Conservation (phyloP, 2,113 vertebrate species). For the Rhadina sibilatrix region DNA sequence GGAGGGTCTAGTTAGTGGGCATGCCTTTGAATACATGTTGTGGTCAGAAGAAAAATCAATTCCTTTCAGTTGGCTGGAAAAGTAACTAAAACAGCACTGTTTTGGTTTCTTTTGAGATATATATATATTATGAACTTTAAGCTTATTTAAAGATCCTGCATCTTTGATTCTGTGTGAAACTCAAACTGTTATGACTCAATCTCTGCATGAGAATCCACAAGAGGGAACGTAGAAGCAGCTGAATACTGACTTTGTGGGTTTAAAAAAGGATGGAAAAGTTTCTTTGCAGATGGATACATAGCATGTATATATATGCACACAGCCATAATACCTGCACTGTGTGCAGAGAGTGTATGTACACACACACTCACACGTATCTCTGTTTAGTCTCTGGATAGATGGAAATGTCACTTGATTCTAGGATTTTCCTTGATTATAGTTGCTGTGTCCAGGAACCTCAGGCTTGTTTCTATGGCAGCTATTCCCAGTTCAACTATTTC, state of each 20-base stretch:
- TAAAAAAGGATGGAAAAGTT: not conserved
- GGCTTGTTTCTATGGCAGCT: constrained; percentile 35
- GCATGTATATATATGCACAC: not conserved
- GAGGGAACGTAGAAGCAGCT: not conserved
- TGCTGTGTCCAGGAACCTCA: not conserved
- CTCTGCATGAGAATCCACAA: not conserved
- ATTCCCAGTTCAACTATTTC: not conserved
- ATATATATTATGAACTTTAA: not conserved
- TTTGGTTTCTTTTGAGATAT: not conserved
- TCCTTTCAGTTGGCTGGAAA: not conserved
- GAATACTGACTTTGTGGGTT: not conserved
- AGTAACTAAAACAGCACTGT: not conserved
- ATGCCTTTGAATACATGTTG: not conserved
- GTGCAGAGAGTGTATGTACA: not conserved
- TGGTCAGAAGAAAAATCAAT: not conserved
- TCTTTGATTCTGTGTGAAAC: not conserved
- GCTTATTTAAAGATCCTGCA: not conserved
- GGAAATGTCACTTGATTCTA: not conserved
- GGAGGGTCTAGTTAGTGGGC: not conserved
- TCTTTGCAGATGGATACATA: not conserved
- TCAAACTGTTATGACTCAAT: not conserved
- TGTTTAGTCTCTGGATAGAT: not conserved
- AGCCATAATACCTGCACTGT: not conserved
- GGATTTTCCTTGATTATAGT: not conserved
- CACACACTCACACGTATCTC: not conserved